Base-by-base conservation (phyloP, 2,113 vertebrate genomes). In the Campylomormyrus tamandua region DNA sequence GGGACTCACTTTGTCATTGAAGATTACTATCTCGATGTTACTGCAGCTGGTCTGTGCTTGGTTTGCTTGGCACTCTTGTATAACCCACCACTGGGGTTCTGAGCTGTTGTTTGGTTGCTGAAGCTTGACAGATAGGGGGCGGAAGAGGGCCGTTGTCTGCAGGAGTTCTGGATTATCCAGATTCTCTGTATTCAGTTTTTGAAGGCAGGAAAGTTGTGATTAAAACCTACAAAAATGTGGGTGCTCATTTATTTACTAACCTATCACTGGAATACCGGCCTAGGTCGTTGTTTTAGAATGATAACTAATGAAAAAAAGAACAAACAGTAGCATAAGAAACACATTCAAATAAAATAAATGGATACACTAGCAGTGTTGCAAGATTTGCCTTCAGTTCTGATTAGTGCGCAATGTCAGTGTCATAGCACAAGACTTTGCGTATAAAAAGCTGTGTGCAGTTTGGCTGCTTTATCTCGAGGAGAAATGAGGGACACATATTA, bases 1-100 rank as follows among this genome's bases (percentile, higher is more conserved):
- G 24, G 97, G 97, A 91, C 96, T 97, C 92, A 96, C 97, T 94
- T 96, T 97, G 92, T 97, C 96, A 15, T 91, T 96, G 91, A 94
- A 96, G 85, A 97, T 92, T 39, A 95, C 62, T 0, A 97, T 91
- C 90, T 97, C 94, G 6, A 96, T 96, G 89, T 91, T 96, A 53
- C 92, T 91, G 92, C 96, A 95, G 87, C 93, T 95, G 31, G 58
- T 90, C 39, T 83, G 91, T 1, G 49, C 2, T 49, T 91, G 92
- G n/a, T 84, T 90, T 5, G 94, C 93, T 9, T 80, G 83, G 89
- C 95, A 96, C 87, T 97, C 96, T 92, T 96, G 93, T 90, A 96
- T 94, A 56, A 94, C 89, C 97, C 96, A 96, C 97, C 96, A 97
- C 92, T 97, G 94, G 0, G 92, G 92, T 0, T 87, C 88, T 10